Base-by-base conservation (phyloP, 2,797 vertebrate species). In the Vipera ursinii region DNA sequence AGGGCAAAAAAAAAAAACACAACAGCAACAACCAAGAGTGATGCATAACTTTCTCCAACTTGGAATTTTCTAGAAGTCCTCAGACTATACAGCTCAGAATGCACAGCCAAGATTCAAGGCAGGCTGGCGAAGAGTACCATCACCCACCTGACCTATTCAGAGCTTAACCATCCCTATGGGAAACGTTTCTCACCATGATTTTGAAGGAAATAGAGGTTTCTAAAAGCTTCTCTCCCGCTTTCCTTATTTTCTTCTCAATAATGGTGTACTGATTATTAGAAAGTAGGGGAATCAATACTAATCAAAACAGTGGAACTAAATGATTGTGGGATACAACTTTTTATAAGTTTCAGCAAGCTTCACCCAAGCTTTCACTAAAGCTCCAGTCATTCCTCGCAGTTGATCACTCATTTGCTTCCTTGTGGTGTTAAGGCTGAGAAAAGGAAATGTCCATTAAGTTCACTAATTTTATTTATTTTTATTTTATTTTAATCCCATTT, bases 361-460 rank as follows among this genome's bases (percentile, higher is more conserved):
- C 22, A 9, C 15, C 20, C 7, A 82, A 59, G n/a, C 38, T 32
- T 56, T 55, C 28, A n/a, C 73, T 10, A 28, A 59, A 85, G 24
- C 24, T 85, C 53, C 53, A 82, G 22, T 9, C 32, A 60, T 44
- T 4, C 15, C 60, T 59, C 12, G 6, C 4, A 22, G 0, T 2
- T 60, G 87, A 38, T 98, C 97, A 98, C 97, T 97, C 97, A 96
- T 85, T 73, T 97, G 97, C 96, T 96, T 97, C 96, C 97, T 98
- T 98, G 98, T 97, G 97, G 97, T 96, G 97, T 97, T 96, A 96
- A 98, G 97, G 97, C 97, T 97, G 94, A 95, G 95, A 95, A 95
- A 95, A 96, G 96, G 96, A 97, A 97, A 96, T 96, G 95, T 93
- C 98, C 97, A 98, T 98, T 98, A 97, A 97, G 97, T 97, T 97